Evolutionary conservation across 2,113 vertebrate species (phyloP), one percentile per base, ranked within the genome.

Genomic region (Pachypanchax playfairii): DNA sequence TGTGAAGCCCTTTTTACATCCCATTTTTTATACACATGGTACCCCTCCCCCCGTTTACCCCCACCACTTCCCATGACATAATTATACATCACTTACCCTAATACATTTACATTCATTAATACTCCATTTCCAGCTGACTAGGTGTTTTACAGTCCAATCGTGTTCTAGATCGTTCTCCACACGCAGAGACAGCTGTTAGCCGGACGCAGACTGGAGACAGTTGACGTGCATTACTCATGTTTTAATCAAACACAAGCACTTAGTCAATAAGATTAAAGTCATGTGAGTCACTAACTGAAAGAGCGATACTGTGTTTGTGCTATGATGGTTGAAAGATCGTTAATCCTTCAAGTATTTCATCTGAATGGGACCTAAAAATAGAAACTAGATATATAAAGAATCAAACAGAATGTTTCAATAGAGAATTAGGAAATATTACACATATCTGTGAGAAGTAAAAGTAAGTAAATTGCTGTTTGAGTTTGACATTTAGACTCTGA

Each of bases 101-200:
- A 87, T 89, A 85, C 87, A 90, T 90, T 90, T 89, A 85, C 85
- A 90, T 88, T 82, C 78, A 90, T 88, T 90, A 90, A 86, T 80
- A 63, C 81, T 83, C 66, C 38, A 66, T 80, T 88, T 88, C 74
- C 73, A 88, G 88, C 87, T 87, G 85, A 88, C 84, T 75, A 53
- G 69, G 83, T 79, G 75, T 72, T 89, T 89, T 87, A 70, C 79
- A 85, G 83, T 79, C 79, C 25, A 48, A 56, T 66, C 73, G 69
- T 85, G 79, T 80, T 80, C 63, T 39, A 13, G 39, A 59, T 60
- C 35, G 42, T 70, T 82, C 79, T 65, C 65, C 64, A 65, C 82
- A 73, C 84, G 79, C 75, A 73, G 66, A 79, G 72, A 25, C 38
- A 75, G 47, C 50, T 36, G 26, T 76, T 72, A 82, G 84, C 68